Conservation (phyloP, 1,140 invertebrate species). For the Aphelenchoides besseyi region DNA sequence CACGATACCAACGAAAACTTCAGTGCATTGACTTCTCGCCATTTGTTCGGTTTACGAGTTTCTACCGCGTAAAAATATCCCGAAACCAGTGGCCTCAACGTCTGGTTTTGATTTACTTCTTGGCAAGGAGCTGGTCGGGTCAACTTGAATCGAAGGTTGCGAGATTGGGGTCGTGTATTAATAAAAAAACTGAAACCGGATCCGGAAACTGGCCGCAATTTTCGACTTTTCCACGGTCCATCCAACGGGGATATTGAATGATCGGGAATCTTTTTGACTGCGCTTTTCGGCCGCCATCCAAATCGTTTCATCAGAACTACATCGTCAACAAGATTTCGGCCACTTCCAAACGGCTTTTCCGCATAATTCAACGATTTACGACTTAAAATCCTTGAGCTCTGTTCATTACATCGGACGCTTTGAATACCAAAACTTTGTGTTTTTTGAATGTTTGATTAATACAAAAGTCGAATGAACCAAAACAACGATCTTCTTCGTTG, state of each 20-base stretch:
- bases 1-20: no score
- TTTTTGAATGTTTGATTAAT: no score
- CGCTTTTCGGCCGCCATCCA: neutral
- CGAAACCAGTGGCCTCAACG: neutral
- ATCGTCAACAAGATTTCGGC: neutral
- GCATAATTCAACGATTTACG: no score
- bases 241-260: neutral
- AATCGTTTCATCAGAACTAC: neutral
- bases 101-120: constrained; percentile 6
- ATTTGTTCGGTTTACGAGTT: no score
- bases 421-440: no score
- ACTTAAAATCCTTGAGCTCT: no score
- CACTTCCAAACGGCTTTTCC: no score
- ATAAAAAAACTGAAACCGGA: neutral
- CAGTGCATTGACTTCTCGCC: no score
- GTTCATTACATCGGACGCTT: no score
- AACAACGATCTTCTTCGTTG: no score
- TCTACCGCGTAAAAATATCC: no score
- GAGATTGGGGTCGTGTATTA: neutral
- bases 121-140: neutral
- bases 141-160: neutral
- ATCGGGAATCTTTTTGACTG: neutral
- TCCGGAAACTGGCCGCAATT: neutral
- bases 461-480: no score
- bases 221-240: neutral